Evolutionary conservation across 2,888 invertebrate species (phyloP).

Genomic region (Lithophane leautieri): DNA sequence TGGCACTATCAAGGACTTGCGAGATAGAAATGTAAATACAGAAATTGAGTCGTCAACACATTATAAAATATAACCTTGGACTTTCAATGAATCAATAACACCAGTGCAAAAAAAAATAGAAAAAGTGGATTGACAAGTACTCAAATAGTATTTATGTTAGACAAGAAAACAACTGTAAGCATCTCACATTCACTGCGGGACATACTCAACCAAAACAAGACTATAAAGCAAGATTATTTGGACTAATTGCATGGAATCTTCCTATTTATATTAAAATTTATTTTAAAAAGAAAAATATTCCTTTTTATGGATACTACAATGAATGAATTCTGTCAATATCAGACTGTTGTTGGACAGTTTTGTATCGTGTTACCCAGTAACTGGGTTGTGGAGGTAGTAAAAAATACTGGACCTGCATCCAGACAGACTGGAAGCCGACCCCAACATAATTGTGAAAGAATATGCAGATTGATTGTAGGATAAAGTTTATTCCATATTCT

Average conservation of each 20-base stretch:
- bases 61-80: slow-evolving; percentile 17
- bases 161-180: background rate
- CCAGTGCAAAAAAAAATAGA: slow-evolving; percentile 3
- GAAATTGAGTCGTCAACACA: slow-evolving; percentile 31
- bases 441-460: background rate
- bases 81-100: slow-evolving; percentile 30
- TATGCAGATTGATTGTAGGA: background rate
- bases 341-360: background rate
- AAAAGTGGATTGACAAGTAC: background rate
- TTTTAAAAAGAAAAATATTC: too few relatives aligned
- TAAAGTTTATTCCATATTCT: background rate
- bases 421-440: background rate
- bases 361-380: background rate
- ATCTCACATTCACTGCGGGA: background rate
- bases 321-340: background rate
- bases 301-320: background rate
- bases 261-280: background rate
- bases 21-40: slow-evolving; percentile 34
- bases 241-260: background rate
- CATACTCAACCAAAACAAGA: background rate
- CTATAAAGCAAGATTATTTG: background rate
- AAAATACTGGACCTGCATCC: background rate
- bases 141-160: background rate
- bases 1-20: slow-evolving; percentile 27
- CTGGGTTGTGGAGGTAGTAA: background rate